Base-by-base conservation (phyloP, 1,140 invertebrate species). In the Bombus polaris region DNA sequence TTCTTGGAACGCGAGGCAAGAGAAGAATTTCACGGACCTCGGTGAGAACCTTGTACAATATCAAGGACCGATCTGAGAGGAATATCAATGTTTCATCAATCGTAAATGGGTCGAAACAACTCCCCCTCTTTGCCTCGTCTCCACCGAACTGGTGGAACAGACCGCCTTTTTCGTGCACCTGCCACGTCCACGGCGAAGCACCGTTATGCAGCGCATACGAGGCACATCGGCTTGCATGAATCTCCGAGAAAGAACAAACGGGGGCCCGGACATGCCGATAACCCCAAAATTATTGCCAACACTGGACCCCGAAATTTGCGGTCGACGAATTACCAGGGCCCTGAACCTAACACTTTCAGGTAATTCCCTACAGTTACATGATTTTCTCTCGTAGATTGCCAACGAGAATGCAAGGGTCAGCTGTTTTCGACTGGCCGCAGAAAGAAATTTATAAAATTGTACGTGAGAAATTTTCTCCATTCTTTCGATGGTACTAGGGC, bases 131-230 rank as follows among this genome's bases (percentile, higher is more conserved):
- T 2, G 12, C 39, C 28, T n/a, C 68, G 65, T 37, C 35, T 72
- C 35, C 39, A 25, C 10, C 25, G 15, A 59, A n/a, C 37, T 32
- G 71, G 39, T 44, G 42, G 25, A 44, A 37, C 28, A 39, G 72
- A 37, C 72, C 57, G 62, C 59, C 81, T 83, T 76, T 83, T 83
- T 76, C 81, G 81, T 83, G 81, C 81, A 83, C 81, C 81, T 83
- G 81, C 73, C 57, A 66, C 62, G 81, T 76, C 39, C 73, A 65
- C 47, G 72, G 22, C 59, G 59, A 83, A 75, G 81, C 81, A 83
- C 81, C 81, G 81, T 83, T 83, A 83, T 65, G 42, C 81, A 39
- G 70, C 47, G 65, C 39, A 53, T 72, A 65, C 22, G 32, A 72
- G 37, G 71, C 35, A 70, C 80, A 74, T 74, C 80, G 68, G 35